Percentiles rank a stretch among this genome's conserved stretches.
Conservation (phyloP, 2,113 vertebrate genomes). For the Myotis davidii region DNA sequence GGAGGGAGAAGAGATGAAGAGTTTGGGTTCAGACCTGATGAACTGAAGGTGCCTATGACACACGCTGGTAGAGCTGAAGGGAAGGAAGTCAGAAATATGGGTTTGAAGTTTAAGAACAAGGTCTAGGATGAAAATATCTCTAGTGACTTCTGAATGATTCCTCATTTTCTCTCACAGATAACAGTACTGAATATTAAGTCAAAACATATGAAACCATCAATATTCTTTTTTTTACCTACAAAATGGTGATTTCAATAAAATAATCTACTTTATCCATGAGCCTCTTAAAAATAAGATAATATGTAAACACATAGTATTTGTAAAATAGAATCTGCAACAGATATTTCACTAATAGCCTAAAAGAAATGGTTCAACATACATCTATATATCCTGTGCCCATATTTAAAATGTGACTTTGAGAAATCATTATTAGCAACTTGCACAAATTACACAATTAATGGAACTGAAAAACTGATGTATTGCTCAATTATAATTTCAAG, state of each 20-base stretch:
- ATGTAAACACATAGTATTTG: background rate
- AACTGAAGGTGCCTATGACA: background rate
- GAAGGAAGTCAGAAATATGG: background rate
- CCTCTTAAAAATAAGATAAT: conserved; percentile 22
- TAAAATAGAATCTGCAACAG: background rate
- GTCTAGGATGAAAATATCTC: background rate
- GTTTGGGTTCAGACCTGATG: background rate
- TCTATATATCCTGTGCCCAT: background rate
- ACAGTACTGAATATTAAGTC: background rate
- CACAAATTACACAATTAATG: background rate
- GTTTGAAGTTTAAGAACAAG: background rate
- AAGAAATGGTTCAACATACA: background rate
- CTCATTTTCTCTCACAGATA: background rate
- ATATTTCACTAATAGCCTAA: background rate
- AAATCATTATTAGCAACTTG: conserved; percentile 1
- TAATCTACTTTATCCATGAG: background rate
- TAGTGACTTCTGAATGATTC: background rate
- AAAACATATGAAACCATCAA: background rate
- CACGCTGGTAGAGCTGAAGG: background rate
- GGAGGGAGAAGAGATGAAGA: background rate
- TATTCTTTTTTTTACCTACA: background rate
- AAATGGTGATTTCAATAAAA: conserved; percentile 6
- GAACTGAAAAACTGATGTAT: background rate
- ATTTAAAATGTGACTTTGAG: background rate
- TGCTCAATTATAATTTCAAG: background rate